Evolutionary conservation across 2,797 vertebrate species (phyloP).

Genomic region (Caiman crocodilus): DNA sequence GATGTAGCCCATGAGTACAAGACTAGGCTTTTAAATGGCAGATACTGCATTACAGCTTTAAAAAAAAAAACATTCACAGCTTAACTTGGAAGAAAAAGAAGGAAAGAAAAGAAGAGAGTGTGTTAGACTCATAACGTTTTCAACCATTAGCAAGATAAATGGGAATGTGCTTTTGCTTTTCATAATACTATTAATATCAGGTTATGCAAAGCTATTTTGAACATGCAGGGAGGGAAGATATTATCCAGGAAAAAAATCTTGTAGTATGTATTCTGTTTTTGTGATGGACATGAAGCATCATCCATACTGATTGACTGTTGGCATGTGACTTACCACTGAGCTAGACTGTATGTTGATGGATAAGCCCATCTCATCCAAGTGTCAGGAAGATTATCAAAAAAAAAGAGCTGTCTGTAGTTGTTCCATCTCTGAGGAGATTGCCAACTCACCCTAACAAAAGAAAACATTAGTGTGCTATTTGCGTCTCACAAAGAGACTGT

Average conservation of each 20-base stretch:
- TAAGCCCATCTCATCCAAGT: conserved; percentile 91
- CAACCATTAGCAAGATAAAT: conserved; percentile 52
- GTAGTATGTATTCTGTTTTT: conserved; percentile 65
- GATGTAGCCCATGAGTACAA: neutral
- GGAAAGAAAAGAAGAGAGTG: conserved; percentile 1
- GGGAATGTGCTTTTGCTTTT: conserved; percentile 56
- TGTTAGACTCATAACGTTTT: conserved; percentile 51
- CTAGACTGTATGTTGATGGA: conserved; percentile 88
- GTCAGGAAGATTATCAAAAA: conserved; percentile 95
- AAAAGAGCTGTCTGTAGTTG: conserved; percentile 93
- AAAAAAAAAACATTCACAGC: neutral
- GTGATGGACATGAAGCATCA: conserved; percentile 76
- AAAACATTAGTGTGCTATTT: conserved; percentile 96
- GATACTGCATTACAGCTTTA: neutral
- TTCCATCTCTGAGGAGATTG: conserved; percentile 96
- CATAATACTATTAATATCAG: conserved; percentile 56
- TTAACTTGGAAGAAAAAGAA: conserved; percentile 22
- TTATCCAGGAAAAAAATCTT: conserved; percentile 64
- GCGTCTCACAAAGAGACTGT: conserved; percentile 90
- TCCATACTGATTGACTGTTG: conserved; percentile 77
- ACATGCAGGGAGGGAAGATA: conserved; percentile 59
- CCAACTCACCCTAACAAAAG: conserved; percentile 99
- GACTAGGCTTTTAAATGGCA: neutral
- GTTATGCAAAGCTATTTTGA: conserved; percentile 65
- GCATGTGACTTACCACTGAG: conserved; percentile 81